These are phyloP conservation scores for Chelmon rostratus DNA, from an alignment of 2,797 vertebrate genomes.

Conservation along the genomic window DNA sequence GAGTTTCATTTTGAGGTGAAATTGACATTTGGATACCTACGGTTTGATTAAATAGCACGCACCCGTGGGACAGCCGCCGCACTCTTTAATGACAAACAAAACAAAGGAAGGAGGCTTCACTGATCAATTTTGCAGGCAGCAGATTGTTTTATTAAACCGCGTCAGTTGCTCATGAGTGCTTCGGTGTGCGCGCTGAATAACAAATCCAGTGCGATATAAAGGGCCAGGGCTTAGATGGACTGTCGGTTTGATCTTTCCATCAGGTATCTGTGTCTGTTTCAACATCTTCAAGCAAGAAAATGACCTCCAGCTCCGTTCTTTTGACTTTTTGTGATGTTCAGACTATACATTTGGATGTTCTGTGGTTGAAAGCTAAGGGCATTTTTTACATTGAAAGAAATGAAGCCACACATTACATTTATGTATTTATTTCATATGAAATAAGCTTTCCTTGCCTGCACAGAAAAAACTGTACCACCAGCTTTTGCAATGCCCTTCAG, in stretches of 20 bases:
- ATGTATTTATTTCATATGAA: not conserved
- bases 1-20: conserved; percentile 54
- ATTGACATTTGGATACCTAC: conserved; percentile 47
- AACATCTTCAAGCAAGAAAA: not conserved
- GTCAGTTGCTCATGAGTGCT: conserved; percentile 35
- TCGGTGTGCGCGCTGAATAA: conserved; percentile 33
- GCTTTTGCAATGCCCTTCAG: not conserved
- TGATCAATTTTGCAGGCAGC: conserved; percentile 28
- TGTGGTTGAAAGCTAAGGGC: not conserved
- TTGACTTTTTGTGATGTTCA: not conserved
- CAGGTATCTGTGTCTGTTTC: not conserved
- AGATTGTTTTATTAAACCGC: conserved; percentile 53
- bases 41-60: conserved; percentile 46
- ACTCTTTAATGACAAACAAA: conserved; percentile 50
- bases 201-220: not conserved
- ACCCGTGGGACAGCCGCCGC: conserved; percentile 15
- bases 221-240: not conserved
- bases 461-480: not conserved
- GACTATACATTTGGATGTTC: not conserved
- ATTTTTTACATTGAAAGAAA: not conserved
- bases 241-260: not conserved
- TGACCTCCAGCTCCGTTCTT: not conserved
- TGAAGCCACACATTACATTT: not conserved
- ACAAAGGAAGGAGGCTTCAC: conserved; percentile 35
- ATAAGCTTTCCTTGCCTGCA: not conserved